These are phyloP conservation scores for Trematomus loennbergii DNA, from an alignment of 2,113 vertebrate species.

Conservation along the genomic window DNA sequence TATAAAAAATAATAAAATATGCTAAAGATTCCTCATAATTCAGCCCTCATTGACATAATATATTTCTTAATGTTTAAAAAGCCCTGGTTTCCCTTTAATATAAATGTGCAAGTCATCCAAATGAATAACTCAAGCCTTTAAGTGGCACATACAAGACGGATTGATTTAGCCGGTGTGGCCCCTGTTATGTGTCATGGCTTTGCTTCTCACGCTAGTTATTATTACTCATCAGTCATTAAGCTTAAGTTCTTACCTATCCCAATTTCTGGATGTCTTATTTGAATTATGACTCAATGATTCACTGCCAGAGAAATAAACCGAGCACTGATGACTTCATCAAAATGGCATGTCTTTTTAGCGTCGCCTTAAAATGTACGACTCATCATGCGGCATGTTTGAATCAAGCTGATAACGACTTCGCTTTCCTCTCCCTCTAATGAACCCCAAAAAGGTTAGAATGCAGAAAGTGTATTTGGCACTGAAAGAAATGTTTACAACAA, in stretches of 20 bases:
- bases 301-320: neutral
- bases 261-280: neutral
- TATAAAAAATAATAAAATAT: too few species aligned
- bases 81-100: too few species aligned
- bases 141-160: neutral
- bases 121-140: too few species aligned
- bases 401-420: neutral
- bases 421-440: neutral
- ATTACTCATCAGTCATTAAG: neutral
- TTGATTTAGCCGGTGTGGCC: neutral
- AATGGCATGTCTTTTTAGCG: neutral
- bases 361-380: neutral
- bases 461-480: neutral
- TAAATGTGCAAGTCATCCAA: too few species aligned
- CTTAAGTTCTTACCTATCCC: neutral
- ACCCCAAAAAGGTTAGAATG: neutral
- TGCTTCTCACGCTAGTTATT: neutral
- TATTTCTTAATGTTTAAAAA: too few species aligned
- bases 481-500: neutral
- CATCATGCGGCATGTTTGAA: neutral
- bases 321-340: neutral
- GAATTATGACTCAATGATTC: slow-evolving; percentile 9
- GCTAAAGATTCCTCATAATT: too few species aligned
- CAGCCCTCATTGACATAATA: too few species aligned
- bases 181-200: neutral